A percentile compares a stretch with the other conserved stretches of the same genome.
Evolutionary conservation across 2,888 invertebrate species (phyloP).

Genomic region (Drosophila glabriapex): DNA sequence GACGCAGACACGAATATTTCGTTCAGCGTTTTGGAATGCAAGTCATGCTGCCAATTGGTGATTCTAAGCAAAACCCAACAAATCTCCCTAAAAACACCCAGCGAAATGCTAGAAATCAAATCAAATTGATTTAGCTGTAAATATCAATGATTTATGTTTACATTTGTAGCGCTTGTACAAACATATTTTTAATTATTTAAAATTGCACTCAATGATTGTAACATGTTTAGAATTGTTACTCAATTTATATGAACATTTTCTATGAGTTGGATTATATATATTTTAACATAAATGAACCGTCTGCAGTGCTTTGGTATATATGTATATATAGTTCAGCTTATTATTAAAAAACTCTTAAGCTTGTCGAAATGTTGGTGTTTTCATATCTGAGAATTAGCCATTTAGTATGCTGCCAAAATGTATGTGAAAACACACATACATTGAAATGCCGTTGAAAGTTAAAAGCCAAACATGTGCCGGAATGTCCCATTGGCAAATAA

Average conservation of each 20-base stretch:
- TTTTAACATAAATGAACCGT: not conserved
- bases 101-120: not conserved
- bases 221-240: not conserved
- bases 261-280: too few relatives aligned
- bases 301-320: not conserved
- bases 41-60: conserved; percentile 29
- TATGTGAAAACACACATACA: conserved; percentile 13
- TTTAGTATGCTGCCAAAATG: conserved; percentile 13
- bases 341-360: not conserved
- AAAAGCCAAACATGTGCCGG: conserved; percentile 43
- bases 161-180: not conserved
- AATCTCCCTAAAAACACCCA: conserved; percentile 6
- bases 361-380: not conserved
- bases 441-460: conserved; percentile 28
- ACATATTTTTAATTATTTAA: not conserved
- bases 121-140: not conserved
- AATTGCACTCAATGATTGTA: not conserved
- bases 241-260: too few relatives aligned
- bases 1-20: conserved; percentile 45
- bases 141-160: not conserved
- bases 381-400: conserved; percentile 5
- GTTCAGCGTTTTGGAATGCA: conserved; percentile 52
- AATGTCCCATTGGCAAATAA: conserved; percentile 59
- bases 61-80: conserved; percentile 10
- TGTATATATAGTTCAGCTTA: not conserved